A percentile compares a stretch with the other conserved stretches of the same genome.
phyloP scores from a whole-genome alignment of 2,113 vertebrate species.

The Zosterops hypoxanthus region DNA sequence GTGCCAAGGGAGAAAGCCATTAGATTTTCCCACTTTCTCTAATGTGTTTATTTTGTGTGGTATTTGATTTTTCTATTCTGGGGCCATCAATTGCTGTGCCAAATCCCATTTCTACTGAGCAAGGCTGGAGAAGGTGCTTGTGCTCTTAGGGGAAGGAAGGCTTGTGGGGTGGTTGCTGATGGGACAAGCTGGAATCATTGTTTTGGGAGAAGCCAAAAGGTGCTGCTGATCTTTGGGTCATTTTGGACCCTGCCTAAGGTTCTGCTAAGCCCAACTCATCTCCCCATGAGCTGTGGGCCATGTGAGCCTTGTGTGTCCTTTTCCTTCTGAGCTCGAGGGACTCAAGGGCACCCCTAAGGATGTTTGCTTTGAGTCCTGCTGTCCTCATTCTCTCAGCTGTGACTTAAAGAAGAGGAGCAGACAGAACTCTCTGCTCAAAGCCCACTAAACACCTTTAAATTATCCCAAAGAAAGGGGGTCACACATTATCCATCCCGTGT shows the following conservation, averaged over 20 bases:
- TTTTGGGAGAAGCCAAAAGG: neutral
- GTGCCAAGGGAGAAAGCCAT: neutral
- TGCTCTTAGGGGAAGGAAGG: accelerated
- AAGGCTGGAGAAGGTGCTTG: accelerated
- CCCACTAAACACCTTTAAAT: neutral
- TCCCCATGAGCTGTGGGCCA: too few relatives aligned
- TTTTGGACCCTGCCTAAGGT: neutral
- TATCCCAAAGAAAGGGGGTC: neutral
- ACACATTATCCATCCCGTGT: accelerated
- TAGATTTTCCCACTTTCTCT: neutral
- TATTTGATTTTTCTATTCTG: neutral
- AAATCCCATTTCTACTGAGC: neutral
- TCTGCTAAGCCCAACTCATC: neutral
- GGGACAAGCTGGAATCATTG: neutral
- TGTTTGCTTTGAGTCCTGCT: neutral
- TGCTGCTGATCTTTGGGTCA: neutral
- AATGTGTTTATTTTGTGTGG: neutral
- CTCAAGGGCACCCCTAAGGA: accelerated
- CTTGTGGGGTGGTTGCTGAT: neutral
- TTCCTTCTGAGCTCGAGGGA: neutral
- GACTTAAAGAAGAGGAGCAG: neutral
- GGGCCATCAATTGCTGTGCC: neutral
- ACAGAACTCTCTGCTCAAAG: neutral
- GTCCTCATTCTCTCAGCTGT: neutral
- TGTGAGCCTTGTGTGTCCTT: neutral